Percentiles rank a stretch among this genome's conserved stretches.
Conservation (phyloP, 2,113 vertebrate species). For the Lophotis ruficrista region DNA sequence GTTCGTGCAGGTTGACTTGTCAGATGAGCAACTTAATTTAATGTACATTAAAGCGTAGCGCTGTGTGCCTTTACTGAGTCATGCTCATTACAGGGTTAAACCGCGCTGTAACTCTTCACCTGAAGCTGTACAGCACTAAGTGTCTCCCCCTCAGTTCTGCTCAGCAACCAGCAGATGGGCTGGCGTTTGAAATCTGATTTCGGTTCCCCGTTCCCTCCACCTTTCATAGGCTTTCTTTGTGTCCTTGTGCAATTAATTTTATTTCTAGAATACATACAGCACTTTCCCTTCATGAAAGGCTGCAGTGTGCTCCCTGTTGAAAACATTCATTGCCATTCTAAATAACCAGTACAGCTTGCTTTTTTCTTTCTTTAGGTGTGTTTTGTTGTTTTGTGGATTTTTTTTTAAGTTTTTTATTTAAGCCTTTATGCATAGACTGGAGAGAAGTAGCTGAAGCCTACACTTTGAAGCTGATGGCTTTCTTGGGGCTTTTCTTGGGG, state of each 20-base stretch:
- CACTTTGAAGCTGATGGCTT: neutral
- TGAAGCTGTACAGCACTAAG: accelerated
- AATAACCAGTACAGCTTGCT: neutral
- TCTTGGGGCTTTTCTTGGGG: neutral
- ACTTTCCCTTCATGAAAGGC: neutral
- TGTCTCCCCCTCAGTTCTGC: neutral
- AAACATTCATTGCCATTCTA: neutral
- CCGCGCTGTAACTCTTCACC: neutral
- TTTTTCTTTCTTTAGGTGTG: neutral
- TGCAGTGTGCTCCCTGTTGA: neutral
- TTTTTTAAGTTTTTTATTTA: too few relatives aligned
- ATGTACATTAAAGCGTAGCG: neutral
- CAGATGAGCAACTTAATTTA: neutral
- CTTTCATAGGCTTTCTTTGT: constrained; percentile 16
- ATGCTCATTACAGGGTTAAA: neutral
- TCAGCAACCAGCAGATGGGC: neutral
- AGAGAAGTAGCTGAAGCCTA: neutral
- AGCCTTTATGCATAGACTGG: neutral
- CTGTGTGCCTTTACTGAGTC: neutral
- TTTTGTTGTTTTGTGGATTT: neutral
- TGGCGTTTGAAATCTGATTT: neutral
- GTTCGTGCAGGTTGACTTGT: neutral
- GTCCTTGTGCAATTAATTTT: neutral
- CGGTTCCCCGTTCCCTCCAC: neutral
- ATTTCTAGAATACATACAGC: neutral